Conservation (phyloP, 2,888 invertebrate species). For the Plutella xylostella region DNA sequence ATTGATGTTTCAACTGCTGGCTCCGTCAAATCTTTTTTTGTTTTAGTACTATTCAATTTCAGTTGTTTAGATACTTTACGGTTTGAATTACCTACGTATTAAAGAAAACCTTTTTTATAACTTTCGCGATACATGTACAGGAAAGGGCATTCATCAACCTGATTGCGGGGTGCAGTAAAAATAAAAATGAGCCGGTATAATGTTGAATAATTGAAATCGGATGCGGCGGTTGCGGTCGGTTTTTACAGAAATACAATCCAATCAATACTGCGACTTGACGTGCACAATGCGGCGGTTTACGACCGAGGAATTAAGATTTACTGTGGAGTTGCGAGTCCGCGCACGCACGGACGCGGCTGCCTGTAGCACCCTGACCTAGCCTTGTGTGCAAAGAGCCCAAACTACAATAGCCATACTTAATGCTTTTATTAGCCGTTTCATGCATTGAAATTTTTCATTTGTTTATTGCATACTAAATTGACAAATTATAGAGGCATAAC, state of each 20-base stretch:
- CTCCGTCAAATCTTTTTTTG: too few species aligned
- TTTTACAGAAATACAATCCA: constrained; percentile 35
- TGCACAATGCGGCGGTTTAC: constrained; percentile 44
- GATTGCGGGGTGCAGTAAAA: too few species aligned
- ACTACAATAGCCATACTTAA: too few species aligned
- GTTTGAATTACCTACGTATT: neutral
- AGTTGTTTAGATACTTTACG: constrained; percentile 44
- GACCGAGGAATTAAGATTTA: constrained; percentile 40
- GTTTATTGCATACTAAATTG: too few species aligned
- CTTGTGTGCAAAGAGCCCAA: neutral
- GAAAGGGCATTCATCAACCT: too few species aligned
- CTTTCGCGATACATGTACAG: too few species aligned
- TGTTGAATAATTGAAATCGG: constrained; percentile 39
- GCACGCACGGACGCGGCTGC: constrained; percentile 44
- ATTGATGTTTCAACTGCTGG: constrained; percentile 65
- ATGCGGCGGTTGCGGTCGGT: constrained; percentile 29
- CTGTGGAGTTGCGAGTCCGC: constrained; percentile 46
- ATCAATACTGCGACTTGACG: constrained; percentile 52
- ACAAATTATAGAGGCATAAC: too few species aligned
- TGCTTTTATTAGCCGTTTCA: too few species aligned
- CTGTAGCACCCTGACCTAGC: constrained; percentile 37
- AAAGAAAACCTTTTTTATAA: too few species aligned
- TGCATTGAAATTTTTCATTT: too few species aligned
- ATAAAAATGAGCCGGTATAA: constrained; percentile 22
- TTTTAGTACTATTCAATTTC: constrained; percentile 59